Conservation (phyloP, 2,797 vertebrate genomes). For the Tragelaphus eurycerus region DNA sequence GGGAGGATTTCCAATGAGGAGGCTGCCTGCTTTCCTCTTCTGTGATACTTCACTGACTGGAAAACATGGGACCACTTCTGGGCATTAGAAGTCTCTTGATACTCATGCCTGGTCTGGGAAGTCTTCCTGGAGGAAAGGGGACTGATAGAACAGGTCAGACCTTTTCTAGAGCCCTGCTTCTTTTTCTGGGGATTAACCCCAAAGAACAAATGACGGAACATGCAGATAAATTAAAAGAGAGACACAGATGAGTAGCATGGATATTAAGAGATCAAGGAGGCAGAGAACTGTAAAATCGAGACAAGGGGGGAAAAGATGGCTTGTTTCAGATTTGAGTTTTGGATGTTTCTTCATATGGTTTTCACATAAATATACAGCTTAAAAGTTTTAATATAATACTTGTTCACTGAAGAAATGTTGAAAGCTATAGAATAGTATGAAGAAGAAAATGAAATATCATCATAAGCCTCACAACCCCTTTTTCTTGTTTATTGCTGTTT, state of each 20-base stretch:
- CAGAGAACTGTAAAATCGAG: background rate
- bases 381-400: conserved; percentile 12
- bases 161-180: background rate
- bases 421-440: background rate
- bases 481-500: conserved; percentile 7
- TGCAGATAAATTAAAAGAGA: background rate
- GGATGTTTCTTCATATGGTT: background rate
- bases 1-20: background rate
- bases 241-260: background rate
- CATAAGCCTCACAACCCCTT: background rate
- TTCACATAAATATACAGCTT: background rate
- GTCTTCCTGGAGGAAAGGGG: background rate
- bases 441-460: background rate
- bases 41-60: background rate
- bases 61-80: background rate
- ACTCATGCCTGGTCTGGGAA: background rate
- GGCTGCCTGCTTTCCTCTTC: background rate
- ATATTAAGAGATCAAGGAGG: background rate
- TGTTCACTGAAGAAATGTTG: conserved; percentile 6
- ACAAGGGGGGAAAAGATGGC: background rate
- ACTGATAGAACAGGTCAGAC: background rate
- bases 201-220: background rate
- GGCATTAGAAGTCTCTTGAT: background rate
- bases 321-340: background rate
- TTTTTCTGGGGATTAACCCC: background rate